A percentile compares a stretch with the other conserved stretches of the same genome.
These are phyloP conservation scores for Pristionchus fissidentatus DNA, from an alignment of 2,888 invertebrate genomes.

Conservation along the genomic window DNA sequence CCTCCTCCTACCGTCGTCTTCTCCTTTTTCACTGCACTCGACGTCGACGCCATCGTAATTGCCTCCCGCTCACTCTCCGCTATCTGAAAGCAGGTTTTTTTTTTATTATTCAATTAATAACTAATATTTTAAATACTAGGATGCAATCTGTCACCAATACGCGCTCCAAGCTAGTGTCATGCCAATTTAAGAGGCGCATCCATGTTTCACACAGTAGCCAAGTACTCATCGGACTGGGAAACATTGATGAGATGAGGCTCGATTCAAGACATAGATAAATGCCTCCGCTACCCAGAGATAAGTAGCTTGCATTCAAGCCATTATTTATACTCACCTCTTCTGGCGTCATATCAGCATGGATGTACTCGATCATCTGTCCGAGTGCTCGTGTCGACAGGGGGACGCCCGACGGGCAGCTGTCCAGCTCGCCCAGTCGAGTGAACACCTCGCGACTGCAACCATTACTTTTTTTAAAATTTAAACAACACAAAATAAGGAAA, in stretches of 20 bases:
- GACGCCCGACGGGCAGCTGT: not conserved
- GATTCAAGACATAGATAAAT: not conserved
- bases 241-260: too few species aligned
- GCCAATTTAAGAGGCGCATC: not conserved
- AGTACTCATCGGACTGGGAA: not conserved
- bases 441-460: not conserved
- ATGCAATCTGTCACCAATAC: not conserved
- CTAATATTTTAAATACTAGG: not conserved
- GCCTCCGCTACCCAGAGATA: not conserved
- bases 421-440: not conserved
- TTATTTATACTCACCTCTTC: conserved; percentile 15
- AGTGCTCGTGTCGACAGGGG: conserved; percentile 11
- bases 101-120: not conserved
- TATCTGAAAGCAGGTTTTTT: not conserved
- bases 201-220: not conserved
- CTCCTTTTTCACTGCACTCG: not conserved
- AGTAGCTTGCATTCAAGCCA: not conserved
- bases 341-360: not conserved
- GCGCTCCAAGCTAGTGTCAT: too few species aligned
- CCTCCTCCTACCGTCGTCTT: not conserved
- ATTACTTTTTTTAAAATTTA: not conserved
- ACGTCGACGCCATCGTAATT: not conserved
- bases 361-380: not conserved
- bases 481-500: too few species aligned
- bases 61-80: not conserved